Conservation (phyloP, 64 coral and sea anemone species). For the Montipora capricornis region DNA sequence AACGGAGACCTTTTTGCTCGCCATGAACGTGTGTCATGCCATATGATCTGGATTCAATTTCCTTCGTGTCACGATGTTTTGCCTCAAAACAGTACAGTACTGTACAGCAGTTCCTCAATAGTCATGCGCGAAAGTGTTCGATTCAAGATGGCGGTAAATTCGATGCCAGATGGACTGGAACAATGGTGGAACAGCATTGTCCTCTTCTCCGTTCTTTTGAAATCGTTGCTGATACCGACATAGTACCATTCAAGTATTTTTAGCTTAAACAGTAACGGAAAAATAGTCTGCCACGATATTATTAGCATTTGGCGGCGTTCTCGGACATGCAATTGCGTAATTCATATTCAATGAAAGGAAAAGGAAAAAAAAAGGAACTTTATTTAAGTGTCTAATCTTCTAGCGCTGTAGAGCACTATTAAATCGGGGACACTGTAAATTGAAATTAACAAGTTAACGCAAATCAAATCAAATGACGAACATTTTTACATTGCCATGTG, state of each 20-base stretch:
- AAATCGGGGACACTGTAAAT: too few relatives aligned
- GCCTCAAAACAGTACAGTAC: background rate
- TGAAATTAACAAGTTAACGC: too few relatives aligned
- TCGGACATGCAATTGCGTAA: too few relatives aligned
- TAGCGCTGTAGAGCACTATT: too few relatives aligned
- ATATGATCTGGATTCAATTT: slow-evolving; percentile 12
- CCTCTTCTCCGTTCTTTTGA: slow-evolving; percentile 82
- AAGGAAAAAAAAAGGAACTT: too few relatives aligned
- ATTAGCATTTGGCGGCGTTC: too few relatives aligned
- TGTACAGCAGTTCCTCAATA: background rate
- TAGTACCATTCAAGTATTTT: slow-evolving; percentile 76
- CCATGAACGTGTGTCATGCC: slow-evolving; percentile 33
- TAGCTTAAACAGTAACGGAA: background rate
- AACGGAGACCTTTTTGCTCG: slow-evolving; percentile 60
- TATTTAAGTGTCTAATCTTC: too few relatives aligned
- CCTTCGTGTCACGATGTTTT: background rate
- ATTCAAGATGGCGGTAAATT: slow-evolving; percentile 93
- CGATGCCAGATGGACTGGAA: slow-evolving; percentile 3
- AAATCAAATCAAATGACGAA: too few relatives aligned
- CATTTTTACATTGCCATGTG: too few relatives aligned
- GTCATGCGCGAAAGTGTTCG: slow-evolving; percentile 57
- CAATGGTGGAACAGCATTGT: slow-evolving; percentile 76
- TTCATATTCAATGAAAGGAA: too few relatives aligned
- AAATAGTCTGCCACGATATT: too few relatives aligned
- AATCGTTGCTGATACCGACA: slow-evolving; percentile 83